phyloP scores from a whole-genome alignment of 2,888 invertebrate species.

The Blastobasis adustella region DNA sequence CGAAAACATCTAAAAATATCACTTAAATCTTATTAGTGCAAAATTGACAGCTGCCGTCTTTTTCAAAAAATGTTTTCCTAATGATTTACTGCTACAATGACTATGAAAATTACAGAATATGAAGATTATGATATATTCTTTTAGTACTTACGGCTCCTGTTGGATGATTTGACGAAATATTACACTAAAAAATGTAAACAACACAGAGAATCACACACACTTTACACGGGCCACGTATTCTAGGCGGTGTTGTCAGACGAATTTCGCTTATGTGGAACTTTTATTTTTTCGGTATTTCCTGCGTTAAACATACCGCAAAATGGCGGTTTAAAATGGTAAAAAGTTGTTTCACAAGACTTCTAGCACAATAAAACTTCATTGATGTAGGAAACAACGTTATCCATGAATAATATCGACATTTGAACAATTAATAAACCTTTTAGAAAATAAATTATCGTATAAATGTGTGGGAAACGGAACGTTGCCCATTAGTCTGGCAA shows the following conservation, averaged over 20 bases:
- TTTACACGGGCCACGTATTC: slow-evolving; percentile 70
- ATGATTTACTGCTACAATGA: slow-evolving; percentile 14
- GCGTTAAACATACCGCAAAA: slow-evolving; percentile 29
- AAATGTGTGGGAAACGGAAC: too few species aligned
- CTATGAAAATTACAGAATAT: slow-evolving; percentile 13
- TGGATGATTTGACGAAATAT: slow-evolving; percentile 40
- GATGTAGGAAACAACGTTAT: too few species aligned
- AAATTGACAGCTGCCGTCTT: slow-evolving; percentile 52
- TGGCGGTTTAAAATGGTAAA: too few species aligned
- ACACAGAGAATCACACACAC: slow-evolving; percentile 48
- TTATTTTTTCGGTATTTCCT: slow-evolving; percentile 31
- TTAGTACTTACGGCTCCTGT: slow-evolving; percentile 53
- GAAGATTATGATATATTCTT: slow-evolving; percentile 14
- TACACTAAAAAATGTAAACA: slow-evolving; percentile 68
- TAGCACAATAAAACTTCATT: too few species aligned
- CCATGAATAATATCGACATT: too few species aligned
- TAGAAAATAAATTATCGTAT: too few species aligned
- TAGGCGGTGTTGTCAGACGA: slow-evolving; percentile 57
- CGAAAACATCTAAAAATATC: slow-evolving; percentile 11
- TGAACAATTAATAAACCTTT: too few species aligned
- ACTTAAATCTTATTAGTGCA: slow-evolving; percentile 22
- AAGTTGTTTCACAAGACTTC: too few species aligned
- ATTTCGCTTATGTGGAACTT: slow-evolving; percentile 71
- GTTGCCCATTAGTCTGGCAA: too few species aligned
- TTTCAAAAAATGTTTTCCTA: slow-evolving; percentile 28